phyloP scores from a whole-genome alignment of 2,113 vertebrate species.

The Varanus komodoensis region DNA sequence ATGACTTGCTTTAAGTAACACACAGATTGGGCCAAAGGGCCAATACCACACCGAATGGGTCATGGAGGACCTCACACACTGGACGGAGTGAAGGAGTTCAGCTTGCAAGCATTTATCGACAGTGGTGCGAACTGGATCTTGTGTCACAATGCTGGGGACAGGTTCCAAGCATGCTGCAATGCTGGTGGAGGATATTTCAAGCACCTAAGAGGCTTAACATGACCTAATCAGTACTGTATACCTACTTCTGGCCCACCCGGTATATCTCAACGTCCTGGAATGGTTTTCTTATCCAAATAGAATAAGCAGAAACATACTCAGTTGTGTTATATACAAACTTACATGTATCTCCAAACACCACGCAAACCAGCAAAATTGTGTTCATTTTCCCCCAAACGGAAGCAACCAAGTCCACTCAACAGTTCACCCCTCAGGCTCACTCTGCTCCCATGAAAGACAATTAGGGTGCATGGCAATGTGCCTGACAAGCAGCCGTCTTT shows the following conservation, averaged over 20 bases:
- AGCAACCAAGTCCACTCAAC: neutral
- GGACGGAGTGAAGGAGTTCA: no score
- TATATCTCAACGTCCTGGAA: neutral
- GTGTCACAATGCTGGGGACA: no score
- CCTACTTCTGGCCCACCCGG: no score
- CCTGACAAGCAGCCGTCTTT: neutral
- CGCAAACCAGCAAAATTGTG: neutral
- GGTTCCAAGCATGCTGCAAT: no score
- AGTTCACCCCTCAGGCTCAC: neutral
- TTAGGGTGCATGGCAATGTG: neutral
- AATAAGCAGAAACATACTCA: neutral
- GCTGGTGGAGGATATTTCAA: no score
- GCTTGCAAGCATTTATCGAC: no score
- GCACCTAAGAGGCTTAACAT: no score
- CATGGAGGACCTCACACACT: no score
- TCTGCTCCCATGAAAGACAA: neutral
- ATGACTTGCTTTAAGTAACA: neutral
- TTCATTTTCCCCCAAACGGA: conserved; percentile 1
- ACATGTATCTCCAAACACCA: neutral
- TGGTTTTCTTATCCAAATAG: neutral
- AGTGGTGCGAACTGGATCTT: no score
- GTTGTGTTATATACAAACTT: neutral
- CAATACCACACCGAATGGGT: no score
- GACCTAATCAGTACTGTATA: no score
- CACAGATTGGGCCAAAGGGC: neutral